These are phyloP conservation scores for Plectropomus leopardus DNA, from an alignment of 2,113 vertebrate genomes.

Conservation along the genomic window DNA sequence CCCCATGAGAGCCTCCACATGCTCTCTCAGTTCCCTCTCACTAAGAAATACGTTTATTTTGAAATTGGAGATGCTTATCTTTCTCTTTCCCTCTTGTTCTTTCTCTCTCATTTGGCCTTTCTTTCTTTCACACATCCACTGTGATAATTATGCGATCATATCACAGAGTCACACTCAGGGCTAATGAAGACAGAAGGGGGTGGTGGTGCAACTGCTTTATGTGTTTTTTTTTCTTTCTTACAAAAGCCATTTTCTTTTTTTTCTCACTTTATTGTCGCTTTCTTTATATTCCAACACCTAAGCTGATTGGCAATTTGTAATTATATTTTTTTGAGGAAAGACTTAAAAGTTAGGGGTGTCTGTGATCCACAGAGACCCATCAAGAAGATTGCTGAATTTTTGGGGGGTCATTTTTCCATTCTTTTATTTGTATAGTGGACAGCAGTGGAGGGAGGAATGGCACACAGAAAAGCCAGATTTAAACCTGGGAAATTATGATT, in stretches of 20 bases:
- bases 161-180: constrained; percentile 45
- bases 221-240: constrained; percentile 4
- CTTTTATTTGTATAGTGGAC: background rate
- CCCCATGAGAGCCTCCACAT: constrained; percentile 60
- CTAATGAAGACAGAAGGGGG: constrained; percentile 44
- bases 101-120: constrained; percentile 8
- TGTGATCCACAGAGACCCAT: background rate
- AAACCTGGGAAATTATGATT: background rate
- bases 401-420: background rate
- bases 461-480: background rate
- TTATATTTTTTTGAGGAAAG: constrained; percentile 9
- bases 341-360: background rate
- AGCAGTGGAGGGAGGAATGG: background rate
- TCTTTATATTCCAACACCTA: constrained; percentile 19
- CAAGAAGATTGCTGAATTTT: background rate
- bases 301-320: constrained; percentile 13
- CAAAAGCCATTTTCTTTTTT: background rate
- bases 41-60: constrained; percentile 43
- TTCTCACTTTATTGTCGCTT: constrained; percentile 13
- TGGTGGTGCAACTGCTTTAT: background rate
- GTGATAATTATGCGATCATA: constrained; percentile 61
- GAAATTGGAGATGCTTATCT: constrained; percentile 66
- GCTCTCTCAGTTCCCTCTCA: constrained; percentile 47
- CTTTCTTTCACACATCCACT: constrained; percentile 29
- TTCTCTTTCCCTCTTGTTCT: background rate